A percentile compares a stretch with the other conserved stretches of the same genome.
phyloP scores from a whole-genome alignment of 2,113 vertebrate species.

The Gila orcuttii region DNA sequence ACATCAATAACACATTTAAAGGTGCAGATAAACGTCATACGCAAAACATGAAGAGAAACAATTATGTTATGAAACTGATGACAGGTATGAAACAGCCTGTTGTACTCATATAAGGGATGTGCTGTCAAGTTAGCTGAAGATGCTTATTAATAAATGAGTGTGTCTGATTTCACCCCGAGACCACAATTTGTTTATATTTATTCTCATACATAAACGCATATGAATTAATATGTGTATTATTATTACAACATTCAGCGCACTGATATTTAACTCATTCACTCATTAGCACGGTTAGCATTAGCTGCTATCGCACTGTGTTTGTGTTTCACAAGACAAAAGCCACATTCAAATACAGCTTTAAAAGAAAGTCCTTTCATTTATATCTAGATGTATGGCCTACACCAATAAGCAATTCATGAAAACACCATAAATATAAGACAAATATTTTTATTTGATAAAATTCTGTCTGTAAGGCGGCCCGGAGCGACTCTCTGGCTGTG shows the following conservation, averaged over 20 bases:
- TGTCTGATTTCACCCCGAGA: background rate
- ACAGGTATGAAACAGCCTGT: slow-evolving; percentile 8
- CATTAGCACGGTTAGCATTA: slow-evolving; percentile 36
- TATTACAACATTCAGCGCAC: too few species aligned
- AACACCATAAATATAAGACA: background rate
- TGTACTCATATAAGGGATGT: background rate
- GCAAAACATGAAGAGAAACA: background rate
- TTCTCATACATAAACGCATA: too few species aligned
- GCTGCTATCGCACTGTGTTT: slow-evolving; percentile 17
- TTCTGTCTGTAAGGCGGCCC: slow-evolving; percentile 26
- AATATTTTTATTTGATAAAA: background rate
- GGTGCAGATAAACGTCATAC: background rate
- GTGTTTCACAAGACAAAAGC: slow-evolving; percentile 13
- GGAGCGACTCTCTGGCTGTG: slow-evolving; percentile 4
- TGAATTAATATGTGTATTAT: background rate
- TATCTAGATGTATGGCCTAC: background rate
- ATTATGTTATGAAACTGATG: too few species aligned
- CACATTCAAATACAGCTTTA: background rate
- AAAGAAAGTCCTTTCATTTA: background rate
- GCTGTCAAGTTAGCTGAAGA: background rate
- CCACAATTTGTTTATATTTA: background rate
- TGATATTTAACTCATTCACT: slow-evolving; percentile 14
- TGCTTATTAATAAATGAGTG: background rate
- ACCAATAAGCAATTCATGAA: background rate
- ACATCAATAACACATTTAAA: background rate